phyloP scores from a whole-genome alignment of 1,140 invertebrate genomes.

The Aricia agestis region DNA sequence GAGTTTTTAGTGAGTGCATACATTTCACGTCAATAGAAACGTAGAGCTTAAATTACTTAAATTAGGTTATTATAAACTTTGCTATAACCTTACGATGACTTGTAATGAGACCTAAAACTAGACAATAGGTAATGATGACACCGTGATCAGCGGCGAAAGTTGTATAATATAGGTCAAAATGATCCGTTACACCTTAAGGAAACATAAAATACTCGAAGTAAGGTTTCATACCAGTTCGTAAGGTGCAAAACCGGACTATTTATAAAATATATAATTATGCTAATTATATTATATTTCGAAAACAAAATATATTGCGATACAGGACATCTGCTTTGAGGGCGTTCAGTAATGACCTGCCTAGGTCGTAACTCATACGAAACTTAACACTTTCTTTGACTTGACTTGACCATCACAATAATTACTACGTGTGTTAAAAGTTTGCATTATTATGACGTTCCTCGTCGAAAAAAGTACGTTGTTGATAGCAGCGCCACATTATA shows the following conservation, averaged over 20 bases:
- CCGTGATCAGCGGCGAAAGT: background rate
- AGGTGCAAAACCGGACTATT: slow-evolving; percentile 7
- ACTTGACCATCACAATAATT: too few relatives aligned
- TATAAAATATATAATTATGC: slow-evolving; percentile 13
- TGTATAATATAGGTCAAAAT: background rate
- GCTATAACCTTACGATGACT: background rate
- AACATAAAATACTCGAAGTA: background rate
- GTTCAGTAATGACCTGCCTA: background rate
- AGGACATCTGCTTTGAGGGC: slow-evolving; percentile 11
- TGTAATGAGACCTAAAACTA: background rate
- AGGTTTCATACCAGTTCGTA: slow-evolving; percentile 12
- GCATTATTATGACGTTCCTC: too few relatives aligned
- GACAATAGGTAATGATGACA: background rate
- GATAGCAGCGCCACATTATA: too few relatives aligned
- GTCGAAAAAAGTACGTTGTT: too few relatives aligned
- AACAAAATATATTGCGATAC: background rate
- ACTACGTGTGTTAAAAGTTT: too few relatives aligned
- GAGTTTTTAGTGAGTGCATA: too few relatives aligned
- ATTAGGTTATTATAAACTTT: too few relatives aligned
- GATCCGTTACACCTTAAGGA: slow-evolving; percentile 13
- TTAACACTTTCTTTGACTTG: too few relatives aligned
- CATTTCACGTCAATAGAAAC: too few relatives aligned
- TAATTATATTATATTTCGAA: background rate
- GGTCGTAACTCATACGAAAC: background rate
- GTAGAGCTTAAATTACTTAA: too few relatives aligned